phyloP scores from a whole-genome alignment of 2,888 invertebrate species.

The Pyrrhia umbra region DNA sequence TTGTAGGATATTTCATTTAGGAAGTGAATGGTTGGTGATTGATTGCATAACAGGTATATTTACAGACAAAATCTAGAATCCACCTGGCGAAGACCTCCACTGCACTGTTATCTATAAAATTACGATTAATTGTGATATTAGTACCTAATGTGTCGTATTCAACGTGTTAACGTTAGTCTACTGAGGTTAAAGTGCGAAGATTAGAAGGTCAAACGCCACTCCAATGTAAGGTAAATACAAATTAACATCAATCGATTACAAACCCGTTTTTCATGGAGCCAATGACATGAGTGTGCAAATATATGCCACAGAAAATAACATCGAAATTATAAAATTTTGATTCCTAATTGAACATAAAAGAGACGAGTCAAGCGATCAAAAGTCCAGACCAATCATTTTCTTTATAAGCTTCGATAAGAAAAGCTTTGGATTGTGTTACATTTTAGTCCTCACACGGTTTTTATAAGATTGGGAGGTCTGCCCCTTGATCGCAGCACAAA shows the following conservation, averaged over 20 bases:
- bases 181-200: conserved; percentile 63
- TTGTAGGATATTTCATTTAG: conserved; percentile 8
- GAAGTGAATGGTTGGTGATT: conserved; percentile 27
- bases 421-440: neutral
- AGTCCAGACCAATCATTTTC: conserved; percentile 58
- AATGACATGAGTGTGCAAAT: conserved; percentile 72
- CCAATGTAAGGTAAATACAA: conserved; percentile 63
- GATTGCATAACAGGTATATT: conserved; percentile 23
- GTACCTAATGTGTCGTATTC: conserved; percentile 67
- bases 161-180: conserved; percentile 66
- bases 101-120: conserved; percentile 79
- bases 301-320: conserved; percentile 72
- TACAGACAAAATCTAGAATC: conserved; percentile 54
- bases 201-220: conserved; percentile 71
- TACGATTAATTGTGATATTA: conserved; percentile 69
- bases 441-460: conserved; percentile 8
- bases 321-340: conserved; percentile 58
- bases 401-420: neutral
- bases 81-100: conserved; percentile 67
- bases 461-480: conserved; percentile 51
- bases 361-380: conserved; percentile 63
- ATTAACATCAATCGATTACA: conserved; percentile 63
- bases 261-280: conserved; percentile 67
- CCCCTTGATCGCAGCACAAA: conserved; percentile 62
- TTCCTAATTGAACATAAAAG: conserved; percentile 47